Conservation (phyloP, 2,797 vertebrate genomes). For the Avahi laniger region DNA sequence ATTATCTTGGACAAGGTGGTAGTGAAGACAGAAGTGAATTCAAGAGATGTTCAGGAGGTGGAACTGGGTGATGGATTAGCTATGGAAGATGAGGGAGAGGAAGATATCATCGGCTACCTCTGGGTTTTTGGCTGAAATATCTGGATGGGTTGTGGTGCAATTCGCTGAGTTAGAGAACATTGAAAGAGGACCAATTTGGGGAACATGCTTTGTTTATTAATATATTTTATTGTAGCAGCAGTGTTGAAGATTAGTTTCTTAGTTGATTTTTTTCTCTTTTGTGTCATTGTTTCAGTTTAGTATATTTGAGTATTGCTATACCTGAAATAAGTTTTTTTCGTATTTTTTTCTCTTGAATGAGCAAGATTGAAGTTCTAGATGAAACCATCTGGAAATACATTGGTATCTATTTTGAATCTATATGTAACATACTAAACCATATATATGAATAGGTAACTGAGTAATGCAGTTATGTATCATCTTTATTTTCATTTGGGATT, state of each 20-base stretch:
- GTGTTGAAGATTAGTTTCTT: slow-evolving; percentile 24
- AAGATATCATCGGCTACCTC: not conserved
- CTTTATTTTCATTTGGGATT: slow-evolving; percentile 34
- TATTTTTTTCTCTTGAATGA: not conserved
- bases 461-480: not conserved
- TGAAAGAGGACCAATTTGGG: not conserved
- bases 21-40: not conserved
- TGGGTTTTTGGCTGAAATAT: not conserved
- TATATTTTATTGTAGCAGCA: not conserved
- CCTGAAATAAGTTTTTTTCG: not conserved
- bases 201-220: not conserved
- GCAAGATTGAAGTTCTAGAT: not conserved
- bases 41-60: not conserved
- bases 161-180: not conserved
- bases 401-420: slow-evolving; percentile 34
- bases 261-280: not conserved
- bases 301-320: not conserved
- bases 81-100: not conserved
- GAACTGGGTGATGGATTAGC: not conserved
- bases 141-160: not conserved
- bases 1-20: not conserved
- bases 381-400: not conserved
- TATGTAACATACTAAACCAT: not conserved
- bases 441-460: not conserved
- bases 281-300: slow-evolving; percentile 11